Percentiles rank a stretch among this genome's conserved stretches.
Evolutionary conservation across 2,113 vertebrate genomes (phyloP).

Genomic region (Siniperca knerii): DNA sequence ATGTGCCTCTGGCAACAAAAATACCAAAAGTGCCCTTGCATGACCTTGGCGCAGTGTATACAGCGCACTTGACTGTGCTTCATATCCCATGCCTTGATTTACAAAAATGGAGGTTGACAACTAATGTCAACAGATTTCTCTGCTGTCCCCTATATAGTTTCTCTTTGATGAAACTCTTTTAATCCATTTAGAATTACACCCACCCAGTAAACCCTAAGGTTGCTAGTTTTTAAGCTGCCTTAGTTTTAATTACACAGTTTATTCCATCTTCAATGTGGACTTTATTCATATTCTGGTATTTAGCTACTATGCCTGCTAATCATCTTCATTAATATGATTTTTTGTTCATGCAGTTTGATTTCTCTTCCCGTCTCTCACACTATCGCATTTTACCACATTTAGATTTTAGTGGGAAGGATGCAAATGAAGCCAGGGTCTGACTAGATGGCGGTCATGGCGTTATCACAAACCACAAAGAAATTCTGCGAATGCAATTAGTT

Average conservation of each 20-base stretch:
- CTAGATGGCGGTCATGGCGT: neutral
- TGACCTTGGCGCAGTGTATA: neutral
- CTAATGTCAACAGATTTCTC: neutral
- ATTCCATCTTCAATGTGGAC: neutral
- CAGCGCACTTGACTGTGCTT: neutral
- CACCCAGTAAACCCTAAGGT: conserved; percentile 12
- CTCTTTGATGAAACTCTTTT: conserved; percentile 9
- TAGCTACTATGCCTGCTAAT: conserved; percentile 32
- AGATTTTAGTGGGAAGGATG: conserved; percentile 25
- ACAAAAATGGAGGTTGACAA: neutral
- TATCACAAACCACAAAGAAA: conserved; percentile 31
- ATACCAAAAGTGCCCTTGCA: neutral
- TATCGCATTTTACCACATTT: conserved; percentile 27
- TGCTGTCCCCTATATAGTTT: neutral
- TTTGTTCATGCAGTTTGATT: conserved; percentile 26
- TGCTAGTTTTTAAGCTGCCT: neutral
- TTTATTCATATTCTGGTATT: conserved; percentile 5
- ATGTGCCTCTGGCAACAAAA: neutral
- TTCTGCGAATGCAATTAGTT: conserved; percentile 49
- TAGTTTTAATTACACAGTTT: conserved; percentile 11
- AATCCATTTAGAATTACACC: conserved; percentile 7
- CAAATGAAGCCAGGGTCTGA: conserved; percentile 10
- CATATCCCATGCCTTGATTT: neutral
- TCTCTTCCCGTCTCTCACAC: neutral
- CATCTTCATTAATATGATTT: conserved; percentile 34